These are phyloP conservation scores for Rhynchopsitta pachyrhyncha DNA, from an alignment of 2,113 vertebrate genomes.

Conservation along the genomic window DNA sequence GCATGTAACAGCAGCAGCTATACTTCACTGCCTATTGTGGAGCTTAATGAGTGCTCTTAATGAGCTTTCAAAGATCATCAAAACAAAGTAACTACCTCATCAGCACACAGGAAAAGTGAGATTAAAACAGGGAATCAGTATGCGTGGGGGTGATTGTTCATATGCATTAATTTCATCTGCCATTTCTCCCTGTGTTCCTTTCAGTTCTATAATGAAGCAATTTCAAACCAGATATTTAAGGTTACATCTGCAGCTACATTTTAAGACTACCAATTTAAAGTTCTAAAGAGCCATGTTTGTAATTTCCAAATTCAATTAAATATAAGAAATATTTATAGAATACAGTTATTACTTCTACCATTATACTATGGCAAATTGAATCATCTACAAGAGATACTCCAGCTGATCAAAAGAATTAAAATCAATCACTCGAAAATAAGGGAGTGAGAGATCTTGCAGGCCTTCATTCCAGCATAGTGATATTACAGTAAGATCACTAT, in stretches of 20 bases:
- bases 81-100: conserved; percentile 49
- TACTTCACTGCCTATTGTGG: conserved; percentile 32
- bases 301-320: conserved; percentile 18
- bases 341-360: not conserved
- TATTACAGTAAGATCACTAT: not conserved
- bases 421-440: not conserved
- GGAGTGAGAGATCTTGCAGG: not conserved
- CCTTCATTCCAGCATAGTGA: not conserved
- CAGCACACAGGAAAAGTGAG: conserved; percentile 27
- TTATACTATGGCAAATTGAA: conserved; percentile 12
- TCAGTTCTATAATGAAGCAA: conserved; percentile 8
- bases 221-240: conserved; percentile 20
- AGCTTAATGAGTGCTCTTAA: conserved; percentile 52
- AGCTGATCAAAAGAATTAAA: conserved; percentile 1
- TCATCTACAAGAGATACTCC: not conserved
- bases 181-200: not conserved
- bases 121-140: conserved; percentile 22
- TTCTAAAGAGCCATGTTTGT: not conserved
- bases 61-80: conserved; percentile 53
- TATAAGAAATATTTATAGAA: conserved; percentile 35
- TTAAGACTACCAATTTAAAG: conserved; percentile 4
- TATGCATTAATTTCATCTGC: conserved; percentile 31
- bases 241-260: not conserved
- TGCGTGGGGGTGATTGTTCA: not conserved
- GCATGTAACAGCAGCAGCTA: not conserved